Evolutionary conservation across 2,888 invertebrate species (phyloP).

Genomic region (Litoditis marina): DNA sequence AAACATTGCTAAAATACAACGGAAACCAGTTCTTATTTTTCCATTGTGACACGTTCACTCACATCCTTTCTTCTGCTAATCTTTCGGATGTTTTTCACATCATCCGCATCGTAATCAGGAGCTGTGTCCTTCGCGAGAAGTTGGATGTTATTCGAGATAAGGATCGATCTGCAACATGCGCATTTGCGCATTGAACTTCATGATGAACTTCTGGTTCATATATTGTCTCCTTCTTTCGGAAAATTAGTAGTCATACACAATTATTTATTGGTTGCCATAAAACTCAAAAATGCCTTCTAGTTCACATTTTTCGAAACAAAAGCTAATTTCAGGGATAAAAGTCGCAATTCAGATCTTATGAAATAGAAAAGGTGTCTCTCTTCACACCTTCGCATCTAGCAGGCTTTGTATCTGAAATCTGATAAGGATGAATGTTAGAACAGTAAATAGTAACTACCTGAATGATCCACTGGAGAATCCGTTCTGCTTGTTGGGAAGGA

Average conservation of each 20-base stretch:
- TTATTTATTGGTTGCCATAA: not conserved
- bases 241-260: too few relatives aligned
- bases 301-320: too few relatives aligned
- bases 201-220: too few relatives aligned
- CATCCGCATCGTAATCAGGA: slow-evolving; percentile 75
- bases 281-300: not conserved
- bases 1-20: not conserved
- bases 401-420: too few relatives aligned
- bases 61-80: slow-evolving; percentile 65
- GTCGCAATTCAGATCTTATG: too few relatives aligned
- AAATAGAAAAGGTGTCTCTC: too few relatives aligned
- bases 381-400: too few relatives aligned
- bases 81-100: slow-evolving; percentile 83
- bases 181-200: too few relatives aligned
- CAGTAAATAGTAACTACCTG: slow-evolving; percentile 28
- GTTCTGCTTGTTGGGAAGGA: slow-evolving; percentile 78
- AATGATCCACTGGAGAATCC: slow-evolving; percentile 55
- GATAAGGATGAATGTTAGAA: too few relatives aligned
- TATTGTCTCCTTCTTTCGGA: too few relatives aligned
- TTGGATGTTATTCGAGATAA: slow-evolving; percentile 88
- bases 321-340: too few relatives aligned
- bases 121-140: slow-evolving; percentile 81
- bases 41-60: not conserved
- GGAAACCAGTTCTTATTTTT: not conserved
- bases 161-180: slow-evolving; percentile 75